Base-by-base conservation (phyloP, 2,888 invertebrate genomes). In the Brachypalpus laphriformis region DNA sequence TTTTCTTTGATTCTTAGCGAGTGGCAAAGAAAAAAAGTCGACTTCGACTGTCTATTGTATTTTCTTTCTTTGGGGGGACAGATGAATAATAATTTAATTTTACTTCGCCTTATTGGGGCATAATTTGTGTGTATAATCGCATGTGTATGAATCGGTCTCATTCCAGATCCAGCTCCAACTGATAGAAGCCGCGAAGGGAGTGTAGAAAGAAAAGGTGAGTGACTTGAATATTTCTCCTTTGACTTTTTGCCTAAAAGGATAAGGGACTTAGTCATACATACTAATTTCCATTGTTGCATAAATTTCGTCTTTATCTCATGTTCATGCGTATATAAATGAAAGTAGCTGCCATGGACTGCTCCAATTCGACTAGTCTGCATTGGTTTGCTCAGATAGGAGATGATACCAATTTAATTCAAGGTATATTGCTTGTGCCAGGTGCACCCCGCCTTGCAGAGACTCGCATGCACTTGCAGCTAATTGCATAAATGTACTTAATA, bases 361-460 rank as follows among this genome's bases (percentile, higher is more conserved):
- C 87, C 59, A 87, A 85, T 87, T 87, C 87, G 88, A 88, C 88
- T 87, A 91, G 90, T 87, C 89, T 92, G 88, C 92, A 92, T 89
- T 91, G 91, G 92, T 92, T 92, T 89, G 90, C 91, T 87, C 91
- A 91, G 89, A 89, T 92, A 89, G 92, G 92, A 89, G 90, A 91
- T 88, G 90, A 91, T 88, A 88, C 88, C 86, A 88, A 88, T 86
- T 88, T 88, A 68, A 87, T 87, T 85, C 88, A 90, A 90, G 91
- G 90, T 90, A 90, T 87, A 54, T 40, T 51, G 20, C 18, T 9
- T 40, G 54, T 63, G 22, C 71, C 49, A 71, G 25, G 49, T 51
- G 45, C 76, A 70, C 59, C 70, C 34, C 40, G 49, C 37, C 68
- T 51, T 61, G 3, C 37, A 74, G 65, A 77, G 42, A 57, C 28